Percentiles rank a stretch among this genome's conserved stretches.
phyloP scores from a whole-genome alignment of 2,113 vertebrate genomes.

The Benitochromis conjunctus region DNA sequence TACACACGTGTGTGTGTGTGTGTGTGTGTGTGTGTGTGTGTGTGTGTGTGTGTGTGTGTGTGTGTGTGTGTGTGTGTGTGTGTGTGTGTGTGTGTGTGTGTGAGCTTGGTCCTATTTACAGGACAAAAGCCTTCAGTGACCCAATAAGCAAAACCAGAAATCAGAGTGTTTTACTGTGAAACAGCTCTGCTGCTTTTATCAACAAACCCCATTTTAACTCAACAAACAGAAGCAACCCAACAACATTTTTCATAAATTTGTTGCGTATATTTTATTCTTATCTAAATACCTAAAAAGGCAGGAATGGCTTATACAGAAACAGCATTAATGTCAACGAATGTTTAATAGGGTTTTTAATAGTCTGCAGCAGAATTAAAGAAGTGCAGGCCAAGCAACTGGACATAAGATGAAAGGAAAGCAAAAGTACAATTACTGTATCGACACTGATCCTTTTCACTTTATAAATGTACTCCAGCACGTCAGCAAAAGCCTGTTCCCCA shows the following conservation, averaged over 20 bases:
- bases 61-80: not conserved
- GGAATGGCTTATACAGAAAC: not conserved
- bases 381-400: not conserved
- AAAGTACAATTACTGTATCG: not conserved
- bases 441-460: not conserved
- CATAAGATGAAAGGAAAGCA: not conserved
- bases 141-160: conserved; percentile 46
- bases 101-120: conserved; percentile 35
- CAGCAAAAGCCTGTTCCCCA: not conserved
- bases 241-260: not conserved
- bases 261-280: not conserved
- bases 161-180: conserved; percentile 30
- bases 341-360: not conserved
- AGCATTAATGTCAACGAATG: not conserved
- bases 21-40: not conserved
- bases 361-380: not conserved
- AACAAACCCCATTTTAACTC: not conserved
- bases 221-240: not conserved
- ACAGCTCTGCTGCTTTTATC: conserved; percentile 22
- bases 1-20: not conserved
- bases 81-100: not conserved
- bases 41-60: not conserved
- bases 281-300: not conserved
- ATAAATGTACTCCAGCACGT: not conserved
- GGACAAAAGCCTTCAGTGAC: conserved; percentile 62